A percentile compares a stretch with the other conserved stretches of the same genome.
Evolutionary conservation across 2,888 invertebrate species (phyloP).

Genomic region (Leuctra nigra): DNA sequence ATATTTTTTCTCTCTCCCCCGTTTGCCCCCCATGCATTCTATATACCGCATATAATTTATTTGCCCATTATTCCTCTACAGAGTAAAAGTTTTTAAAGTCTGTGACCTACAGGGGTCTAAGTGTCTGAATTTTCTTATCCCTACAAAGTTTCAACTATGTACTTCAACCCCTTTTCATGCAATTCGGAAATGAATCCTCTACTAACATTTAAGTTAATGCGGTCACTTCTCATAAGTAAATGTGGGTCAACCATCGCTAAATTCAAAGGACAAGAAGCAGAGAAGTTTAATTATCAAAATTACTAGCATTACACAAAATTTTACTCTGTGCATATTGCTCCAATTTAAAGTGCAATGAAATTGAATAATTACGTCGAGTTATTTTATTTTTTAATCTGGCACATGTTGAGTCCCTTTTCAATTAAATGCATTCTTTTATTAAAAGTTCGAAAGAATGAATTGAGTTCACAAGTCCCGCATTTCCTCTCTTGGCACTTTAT

Average conservation of each 20-base stretch:
- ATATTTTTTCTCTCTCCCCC: background rate
- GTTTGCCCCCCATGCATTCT: background rate
- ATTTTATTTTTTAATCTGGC: no score
- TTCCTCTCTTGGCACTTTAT: no score
- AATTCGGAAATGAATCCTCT: slow-evolving; percentile 1
- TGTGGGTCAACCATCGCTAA: background rate
- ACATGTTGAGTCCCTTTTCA: no score
- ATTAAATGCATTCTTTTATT: no score
- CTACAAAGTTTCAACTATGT: background rate
- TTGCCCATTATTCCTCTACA: background rate
- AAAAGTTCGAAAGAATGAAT: no score
- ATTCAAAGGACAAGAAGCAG: background rate
- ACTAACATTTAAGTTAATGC: slow-evolving; percentile 7
- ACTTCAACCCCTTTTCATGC: slow-evolving; percentile 5
- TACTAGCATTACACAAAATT: background rate
- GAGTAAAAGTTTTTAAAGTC: background rate
- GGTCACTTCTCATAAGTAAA: background rate
- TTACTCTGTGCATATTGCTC: no score
- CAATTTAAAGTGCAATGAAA: no score
- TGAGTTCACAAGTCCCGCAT: no score
- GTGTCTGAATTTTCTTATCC: background rate
- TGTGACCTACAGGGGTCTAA: slow-evolving; percentile 5
- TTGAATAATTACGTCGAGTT: no score
- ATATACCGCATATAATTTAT: slow-evolving; percentile 13
- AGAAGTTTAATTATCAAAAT: background rate